Base-by-base conservation (phyloP, 2,797 vertebrate species). In the Nyctalus aviator region DNA sequence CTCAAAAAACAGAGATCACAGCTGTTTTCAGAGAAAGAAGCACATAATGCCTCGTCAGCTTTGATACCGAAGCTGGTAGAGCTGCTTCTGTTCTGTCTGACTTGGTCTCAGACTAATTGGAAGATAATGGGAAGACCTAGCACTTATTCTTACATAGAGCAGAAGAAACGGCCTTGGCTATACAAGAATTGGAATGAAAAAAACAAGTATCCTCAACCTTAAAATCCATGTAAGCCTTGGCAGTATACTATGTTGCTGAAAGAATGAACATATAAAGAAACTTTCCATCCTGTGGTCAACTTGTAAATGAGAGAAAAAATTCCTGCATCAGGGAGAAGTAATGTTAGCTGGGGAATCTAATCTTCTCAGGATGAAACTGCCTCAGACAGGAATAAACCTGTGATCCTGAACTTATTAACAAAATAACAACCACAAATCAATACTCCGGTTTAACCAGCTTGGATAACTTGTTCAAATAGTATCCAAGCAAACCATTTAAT, bases 301-400 rank as follows among this genome's bases (percentile, higher is more conserved):
- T 41, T 83, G 4, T 72, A 91, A 92, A 15, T 27, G 88, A 92
- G 59, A 91, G 21, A 75, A 93, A 59, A 93, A 72, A 88, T 77
- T 72, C 35, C 59, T 81, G 35, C 73, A 48, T 64, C 77, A 78
- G 89, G 11, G 55, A 89, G 66, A 92, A 77, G 71, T 57, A 77
- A 77, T 3, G 11, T 48, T n/a, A 75, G n/a, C 30, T 75, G 72
- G 68, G 64, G n/a, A 95, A 95, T 64, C 71, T 75, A 85, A 81
- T 77, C 94, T 90, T 53, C 84, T 94, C n/a, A 88, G 72, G 92
- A 96, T 46, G 73, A 89, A 89, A 91, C 21, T 81, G 37, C 71
- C 46, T 78, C 55, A 78, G 44, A 81, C 55, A 84, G 50, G 66
- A 84, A 96, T 55, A 93, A 94, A 87, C 23, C 55, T 91, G 25